A percentile compares a stretch with the other conserved stretches of the same genome.
These are phyloP conservation scores for Ypsolopha sequella DNA, from an alignment of 2,888 invertebrate genomes.

Conservation along the genomic window DNA sequence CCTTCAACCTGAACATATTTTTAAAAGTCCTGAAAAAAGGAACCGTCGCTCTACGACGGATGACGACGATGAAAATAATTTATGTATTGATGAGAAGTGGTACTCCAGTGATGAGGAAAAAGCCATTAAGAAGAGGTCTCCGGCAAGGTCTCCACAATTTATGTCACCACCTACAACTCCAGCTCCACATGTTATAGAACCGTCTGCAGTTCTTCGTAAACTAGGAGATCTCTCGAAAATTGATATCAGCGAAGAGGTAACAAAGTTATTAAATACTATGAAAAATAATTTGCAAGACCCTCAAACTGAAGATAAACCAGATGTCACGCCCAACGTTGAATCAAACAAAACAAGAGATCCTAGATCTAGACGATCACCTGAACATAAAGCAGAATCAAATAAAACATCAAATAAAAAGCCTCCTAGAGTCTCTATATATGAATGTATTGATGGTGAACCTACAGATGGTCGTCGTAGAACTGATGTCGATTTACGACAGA, in stretches of 20 bases:
- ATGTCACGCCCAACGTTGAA: conserved; percentile 19
- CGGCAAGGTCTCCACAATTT: conserved; percentile 40
- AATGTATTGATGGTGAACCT: conserved; percentile 69
- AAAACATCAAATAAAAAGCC: conserved; percentile 27
- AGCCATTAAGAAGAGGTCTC: conserved; percentile 44
- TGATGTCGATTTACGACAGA: conserved; percentile 64
- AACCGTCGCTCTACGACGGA: conserved; percentile 65
- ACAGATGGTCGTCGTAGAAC: conserved; percentile 56
- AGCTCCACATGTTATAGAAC: conserved; percentile 67
- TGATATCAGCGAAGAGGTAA: conserved; percentile 80
- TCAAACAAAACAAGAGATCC: conserved; percentile 49
- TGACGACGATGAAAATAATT: conserved; percentile 71
- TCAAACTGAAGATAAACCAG: conserved; percentile 26
- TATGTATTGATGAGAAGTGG: conserved; percentile 76
- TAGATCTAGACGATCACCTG: conserved; percentile 47
- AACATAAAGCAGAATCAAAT: conserved; percentile 26
- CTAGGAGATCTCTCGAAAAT: conserved; percentile 80
- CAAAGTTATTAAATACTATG: conserved; percentile 76
- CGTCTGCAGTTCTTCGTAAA: conserved; percentile 68
- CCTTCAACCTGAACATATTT: conserved; percentile 56
- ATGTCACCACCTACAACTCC: conserved; percentile 29
- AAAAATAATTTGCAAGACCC: conserved; percentile 57
- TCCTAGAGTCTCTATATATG: conserved; percentile 69
- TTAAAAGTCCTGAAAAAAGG: conserved; percentile 54
- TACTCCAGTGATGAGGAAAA: conserved; percentile 87